phyloP scores from a whole-genome alignment of 2,888 invertebrate species.

The Dione juno region DNA sequence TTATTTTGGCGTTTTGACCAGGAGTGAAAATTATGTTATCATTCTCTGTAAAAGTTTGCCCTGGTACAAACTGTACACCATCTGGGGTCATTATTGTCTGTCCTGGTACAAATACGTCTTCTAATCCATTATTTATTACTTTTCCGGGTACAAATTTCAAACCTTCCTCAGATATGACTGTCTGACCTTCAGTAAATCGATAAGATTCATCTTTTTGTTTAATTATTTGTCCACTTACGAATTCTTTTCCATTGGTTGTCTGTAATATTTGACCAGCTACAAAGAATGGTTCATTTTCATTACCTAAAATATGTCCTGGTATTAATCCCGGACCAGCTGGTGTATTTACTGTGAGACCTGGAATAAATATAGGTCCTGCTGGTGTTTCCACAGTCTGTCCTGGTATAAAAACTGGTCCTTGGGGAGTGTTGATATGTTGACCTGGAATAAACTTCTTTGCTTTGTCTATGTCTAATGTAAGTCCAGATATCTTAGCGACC shows the following conservation, averaged over 20 bases:
- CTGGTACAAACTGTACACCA: constrained; percentile 86
- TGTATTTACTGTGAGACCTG: constrained; percentile 88
- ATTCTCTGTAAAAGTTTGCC: constrained; percentile 83
- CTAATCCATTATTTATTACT: constrained; percentile 73
- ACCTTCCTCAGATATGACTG: constrained; percentile 84
- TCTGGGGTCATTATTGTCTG: constrained; percentile 84
- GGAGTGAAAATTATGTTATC: constrained; percentile 84
- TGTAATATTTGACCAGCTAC: constrained; percentile 87
- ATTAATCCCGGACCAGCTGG: constrained; percentile 87
- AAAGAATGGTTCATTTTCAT: constrained; percentile 85
- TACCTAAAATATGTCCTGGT: constrained; percentile 88
- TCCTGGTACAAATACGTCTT: constrained; percentile 84
- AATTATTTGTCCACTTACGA: constrained; percentile 86
- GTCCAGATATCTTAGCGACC: constrained; percentile 85
- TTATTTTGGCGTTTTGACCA: constrained; percentile 83
- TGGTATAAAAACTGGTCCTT: constrained; percentile 88
- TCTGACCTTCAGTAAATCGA: constrained; percentile 85
- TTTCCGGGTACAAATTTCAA: constrained; percentile 86
- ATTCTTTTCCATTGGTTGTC: constrained; percentile 82
- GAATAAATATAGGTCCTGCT: constrained; percentile 87
- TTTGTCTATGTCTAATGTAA: constrained; percentile 86
- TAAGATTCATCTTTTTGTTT: constrained; percentile 81
- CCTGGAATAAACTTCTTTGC: constrained; percentile 88
- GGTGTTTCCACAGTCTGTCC: constrained; percentile 89
- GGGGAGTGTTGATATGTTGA: constrained; percentile 87